Base-by-base conservation (phyloP, 2,888 invertebrate genomes). In the Lepidocyrtinus sp. region DNA sequence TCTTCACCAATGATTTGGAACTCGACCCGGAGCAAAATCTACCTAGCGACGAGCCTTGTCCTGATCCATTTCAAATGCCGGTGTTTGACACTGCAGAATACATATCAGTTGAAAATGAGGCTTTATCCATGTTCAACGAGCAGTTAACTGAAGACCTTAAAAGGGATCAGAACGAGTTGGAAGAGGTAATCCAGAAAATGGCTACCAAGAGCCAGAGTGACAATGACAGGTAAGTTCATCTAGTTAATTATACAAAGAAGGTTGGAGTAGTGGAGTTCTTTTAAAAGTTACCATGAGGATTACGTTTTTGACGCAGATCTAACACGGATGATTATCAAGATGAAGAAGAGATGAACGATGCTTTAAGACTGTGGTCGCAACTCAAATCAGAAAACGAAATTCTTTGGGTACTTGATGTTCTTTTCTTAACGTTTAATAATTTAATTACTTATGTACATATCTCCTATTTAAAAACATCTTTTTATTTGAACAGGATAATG, bases 31-130 rank as follows among this genome's bases (percentile, higher is more conserved):
- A 74, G 63, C 21, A 59, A 24, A 74, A 84, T 62, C 45, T 77
- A 70, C 77, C 82, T 36, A 50, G 17, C 17, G 84, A 85, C n/a
- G 82, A 82, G 15, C 19, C 72, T 0, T 73, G 82, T 55, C 70
- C 75, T 1, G 85, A 86, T 62, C 83, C 85, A 9, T 83, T 86
- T 59, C 36, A 77, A 21, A 73, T 86, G 70, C 80, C 84, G 1
- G 70, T 84, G 17, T 86, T 86, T 81, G 82, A 84, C 55, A 85
- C 84, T 0, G 78, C 82, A 21, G 86, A 86, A 59, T 86, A 84
- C 46, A 27, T 86, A 3, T 24, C 70, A 1, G 72, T 82, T 70
- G 86, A 86, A 62, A 86, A 86, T 75, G 84, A 86, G 61, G 85
- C 85, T 3, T 55, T 86, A 9, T 55, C 78, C 1, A 22, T 78